phyloP scores from a whole-genome alignment of 2,113 vertebrate species.

The Sander vitreus region DNA sequence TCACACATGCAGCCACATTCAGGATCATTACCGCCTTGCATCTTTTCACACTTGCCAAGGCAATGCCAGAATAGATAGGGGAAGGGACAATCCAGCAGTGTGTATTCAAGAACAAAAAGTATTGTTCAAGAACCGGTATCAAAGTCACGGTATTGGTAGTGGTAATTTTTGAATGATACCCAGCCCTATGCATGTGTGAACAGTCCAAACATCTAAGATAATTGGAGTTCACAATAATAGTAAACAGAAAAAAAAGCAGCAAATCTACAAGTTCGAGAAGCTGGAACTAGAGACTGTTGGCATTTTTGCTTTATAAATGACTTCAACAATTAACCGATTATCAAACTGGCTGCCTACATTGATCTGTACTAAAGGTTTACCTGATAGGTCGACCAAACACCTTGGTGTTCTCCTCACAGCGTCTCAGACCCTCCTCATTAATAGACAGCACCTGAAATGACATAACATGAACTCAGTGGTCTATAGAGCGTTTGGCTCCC shows the following conservation, averaged over 20 bases:
- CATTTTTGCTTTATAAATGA: background rate
- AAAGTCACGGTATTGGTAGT: no score
- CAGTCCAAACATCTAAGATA: background rate
- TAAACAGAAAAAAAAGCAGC: background rate
- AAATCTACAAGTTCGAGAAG: background rate
- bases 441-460: constrained; percentile 91
- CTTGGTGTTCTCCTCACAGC: constrained; percentile 96
- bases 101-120: no score
- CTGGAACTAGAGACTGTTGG: background rate
- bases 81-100: no score
- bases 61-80: no score
- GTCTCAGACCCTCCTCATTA: constrained; percentile 94
- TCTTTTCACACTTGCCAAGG: no score
- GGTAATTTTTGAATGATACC: no score
- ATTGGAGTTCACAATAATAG: background rate
- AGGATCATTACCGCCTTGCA: no score
- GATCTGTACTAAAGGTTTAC: constrained; percentile 70
- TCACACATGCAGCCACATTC: no score
- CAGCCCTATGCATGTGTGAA: no score
- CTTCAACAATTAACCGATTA: background rate
- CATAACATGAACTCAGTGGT: constrained; percentile 6
- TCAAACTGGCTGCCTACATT: background rate
- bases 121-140: no score
- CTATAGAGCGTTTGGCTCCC: background rate
- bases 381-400: constrained; percentile 97